These are phyloP conservation scores for honey bee (Apis mellifera) DNA, from an alignment of 1,140 invertebrate genomes.

Conservation along the genomic window Amel_HAv3.1 CM009939.2:5930001-5930500, in stretches of 20 bases:
- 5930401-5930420: background rate
- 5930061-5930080: background rate
- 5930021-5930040: background rate
- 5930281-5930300: too few relatives aligned
- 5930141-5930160: slow-evolving; percentile 43
- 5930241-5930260: background rate
- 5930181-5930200: background rate
- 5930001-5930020: too few relatives aligned
- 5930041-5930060: background rate
- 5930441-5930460: background rate
- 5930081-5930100: background rate
- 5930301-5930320: too few relatives aligned
- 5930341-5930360: too few relatives aligned
- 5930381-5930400: background rate
- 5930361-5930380: background rate
- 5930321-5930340: background rate
- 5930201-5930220: slow-evolving; percentile 3
- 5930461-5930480: slow-evolving; percentile 3
- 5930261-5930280: too few relatives aligned
- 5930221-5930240: background rate
- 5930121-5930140: background rate
- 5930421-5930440: background rate
- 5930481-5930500: background rate
- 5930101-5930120: background rate
- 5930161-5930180: slow-evolving; percentile 15